Base-by-base conservation (phyloP, 2,113 vertebrate genomes). In the Halichoerus grypus region DNA sequence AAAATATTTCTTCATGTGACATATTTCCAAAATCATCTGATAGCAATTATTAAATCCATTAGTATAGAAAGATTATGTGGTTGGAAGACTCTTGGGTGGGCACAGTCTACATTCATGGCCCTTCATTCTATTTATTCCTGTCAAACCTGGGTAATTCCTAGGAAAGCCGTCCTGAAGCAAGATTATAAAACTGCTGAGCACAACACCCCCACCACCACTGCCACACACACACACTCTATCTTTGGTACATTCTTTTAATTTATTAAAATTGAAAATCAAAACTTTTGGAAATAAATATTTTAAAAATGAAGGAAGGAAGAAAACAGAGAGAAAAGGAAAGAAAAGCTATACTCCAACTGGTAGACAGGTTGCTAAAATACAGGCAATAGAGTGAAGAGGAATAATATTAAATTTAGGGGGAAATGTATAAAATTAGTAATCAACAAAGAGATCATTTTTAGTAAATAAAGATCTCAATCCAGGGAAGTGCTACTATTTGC, bases 221-320 rank as follows among this genome's bases (percentile, higher is more conserved):
- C 67, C 26, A 77, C 7, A 76, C 42, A 74, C 71, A 55, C 42
- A 69, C 8, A 46, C 49, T 57, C 18, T 83, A 7, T 51, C n/a
- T 93, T n/a, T 11, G 3, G 18, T 59, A 42, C 31, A 39, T 92
- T 33, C 53, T 91, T 81, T 91, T 55, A 39, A 51, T 31, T 59
- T 59, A 55, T 81, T 81, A 79, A 86, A 88, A 59, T 14, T 69
- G 42, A 96, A 71, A 80, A 81, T 24, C 46, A 85, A 90, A 79
- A 24, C 42, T 49, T 76, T 77, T 16, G 26, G 42, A 49, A 77
- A 49, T 49, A 77, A 31, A 18, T 49, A 77, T 77, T 31, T 77
- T 49, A 53, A 39, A 36, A 81, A 26, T 3, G 36, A 80, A 36
- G 39, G 21, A 19, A 80, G 8, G 42, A 49, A 95, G 24, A 36